Evolutionary conservation across 2,888 invertebrate species (phyloP), one percentile per base, ranked within the genome.

Genomic region (Dryococelus australis): DNA sequence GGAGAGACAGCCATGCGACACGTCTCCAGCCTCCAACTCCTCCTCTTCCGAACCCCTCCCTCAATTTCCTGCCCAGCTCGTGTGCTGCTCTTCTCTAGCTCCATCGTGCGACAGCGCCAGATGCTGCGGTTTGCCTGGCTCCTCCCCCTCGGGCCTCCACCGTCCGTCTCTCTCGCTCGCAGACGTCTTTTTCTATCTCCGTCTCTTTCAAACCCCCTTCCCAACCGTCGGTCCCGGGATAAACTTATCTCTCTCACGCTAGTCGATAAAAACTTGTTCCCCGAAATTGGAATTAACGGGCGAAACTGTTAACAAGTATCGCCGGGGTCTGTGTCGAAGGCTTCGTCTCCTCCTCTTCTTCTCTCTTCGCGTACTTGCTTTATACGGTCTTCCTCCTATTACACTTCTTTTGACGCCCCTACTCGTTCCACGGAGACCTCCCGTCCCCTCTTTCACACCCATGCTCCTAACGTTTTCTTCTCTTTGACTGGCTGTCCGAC

Each of bases 211-310:
- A 24, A 20, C 65, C 65, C n/a, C 65, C n/a, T 65, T 8, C 65
- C 65, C 24, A 12, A 51, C 51, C 51, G 51, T 20, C 3, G n/a
- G 65, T 8, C n/a, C 13, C 65, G 65, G 65, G 65, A 65, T 65
- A 65, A 65, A 65, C 65, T 65, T 65, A 65, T 65, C 65, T 65
- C 65, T 65, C 65, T n/a, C 65, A 10, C 24, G 65, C 65, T 24
- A 65, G 65, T 65, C 65, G 65, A 65, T 65, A 65, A 65, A 65
- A 65, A 65, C 65, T 65, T 65, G 65, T 65, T 65, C 65, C 65
- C 65, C n/a, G 65, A 65, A 65, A 65, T 65, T 65, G 65, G 65
- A 65, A 65, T 65, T 65, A 65, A 65, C 65, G 65, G 65, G 65
- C n/a, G 65, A 65, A 65, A 65, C 65, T 65, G 65, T 65, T 65